Conservation (phyloP, 2,888 invertebrate species). For the Yponomeuta evonymella region DNA sequence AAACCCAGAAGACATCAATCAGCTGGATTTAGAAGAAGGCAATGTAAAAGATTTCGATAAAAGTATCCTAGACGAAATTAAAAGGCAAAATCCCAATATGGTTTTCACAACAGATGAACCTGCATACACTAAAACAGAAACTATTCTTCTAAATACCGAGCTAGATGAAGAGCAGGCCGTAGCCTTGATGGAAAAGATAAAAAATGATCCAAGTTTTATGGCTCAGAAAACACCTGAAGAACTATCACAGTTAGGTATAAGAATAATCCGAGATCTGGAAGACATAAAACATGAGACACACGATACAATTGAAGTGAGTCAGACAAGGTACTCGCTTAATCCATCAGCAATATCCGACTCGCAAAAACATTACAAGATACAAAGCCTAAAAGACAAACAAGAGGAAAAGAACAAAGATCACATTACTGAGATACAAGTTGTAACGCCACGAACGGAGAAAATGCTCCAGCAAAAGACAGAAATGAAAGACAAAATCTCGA, state of each 20-base stretch:
- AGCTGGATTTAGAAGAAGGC: constrained; percentile 61
- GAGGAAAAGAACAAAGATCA: constrained; percentile 62
- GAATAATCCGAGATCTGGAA: constrained; percentile 60
- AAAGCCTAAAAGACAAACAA: constrained; percentile 27
- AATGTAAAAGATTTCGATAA: constrained; percentile 61
- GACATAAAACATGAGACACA: constrained; percentile 49
- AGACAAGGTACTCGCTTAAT: constrained; percentile 64
- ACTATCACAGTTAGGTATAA: constrained; percentile 58
- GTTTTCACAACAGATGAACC: constrained; percentile 66
- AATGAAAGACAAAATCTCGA: constrained; percentile 52
- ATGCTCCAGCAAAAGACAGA: constrained; percentile 40
- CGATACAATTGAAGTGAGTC: constrained; percentile 54
- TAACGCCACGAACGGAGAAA: constrained; percentile 69
- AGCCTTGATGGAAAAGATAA: constrained; percentile 62
- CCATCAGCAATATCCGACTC: constrained; percentile 56
- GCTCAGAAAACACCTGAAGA: constrained; percentile 63
- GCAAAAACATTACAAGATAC: constrained; percentile 46
- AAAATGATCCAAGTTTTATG: constrained; percentile 68
- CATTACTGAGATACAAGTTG: constrained; percentile 84
- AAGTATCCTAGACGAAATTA: constrained; percentile 62
- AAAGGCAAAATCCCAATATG: constrained; percentile 63
- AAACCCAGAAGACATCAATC: constrained; percentile 52
- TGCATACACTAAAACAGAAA: constrained; percentile 66
- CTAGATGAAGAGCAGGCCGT: constrained; percentile 65
- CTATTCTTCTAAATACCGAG: constrained; percentile 72